Base-by-base conservation (phyloP, 37 sponge, comb jelly and placozoan species). In the Agelas oroides region DNA sequence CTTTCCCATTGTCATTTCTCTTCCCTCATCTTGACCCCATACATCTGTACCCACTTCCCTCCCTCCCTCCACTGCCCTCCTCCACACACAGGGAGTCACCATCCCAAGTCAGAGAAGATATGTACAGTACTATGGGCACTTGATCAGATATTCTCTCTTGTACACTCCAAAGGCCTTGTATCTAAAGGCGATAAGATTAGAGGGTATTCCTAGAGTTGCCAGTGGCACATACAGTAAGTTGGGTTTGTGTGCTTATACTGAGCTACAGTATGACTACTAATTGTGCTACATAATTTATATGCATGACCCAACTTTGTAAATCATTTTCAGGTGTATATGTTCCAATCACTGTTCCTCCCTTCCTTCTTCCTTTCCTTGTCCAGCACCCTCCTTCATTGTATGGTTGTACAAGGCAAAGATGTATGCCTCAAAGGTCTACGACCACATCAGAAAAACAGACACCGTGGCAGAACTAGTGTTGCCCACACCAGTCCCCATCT, bases 61-160 rank as follows among this genome's bases (percentile, higher is more conserved):
- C 62, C 62, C 62, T 11, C 62, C 62, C 62, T 11, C 62, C 62
- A 5, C 27, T 13, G 12, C 62, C 27, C 62, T 13, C 14, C 27
- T 13, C 62, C 62, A 27, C 62, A 23, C 57, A 5, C 78, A 97
- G 96, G 98, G 98, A 57, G 96, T 98, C 20, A 98, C 98, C 0
- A 95, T 98, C 32, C 98, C 98, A 17, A 94, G 95, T 56, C 96
- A 98, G 78, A 58, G 98, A 41, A 53, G 98, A 21, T 98, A 93
- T 63, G 98, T 98, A 36, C 87, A 93, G 40, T 98, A 98, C 81
- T 98, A 96, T 64, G 97, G 94, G 5, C 86, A 95, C 82, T 53
- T 94, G 60, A 40, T 98, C 25, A 84, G 91, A 52, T 81, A 94
- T 35, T 74, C 78, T 2, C 71, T 96, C 0, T 57, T 55, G 27